Evolutionary conservation across 2,888 invertebrate species (phyloP).

Genomic region (Heteromyza rotundicornis): DNA sequence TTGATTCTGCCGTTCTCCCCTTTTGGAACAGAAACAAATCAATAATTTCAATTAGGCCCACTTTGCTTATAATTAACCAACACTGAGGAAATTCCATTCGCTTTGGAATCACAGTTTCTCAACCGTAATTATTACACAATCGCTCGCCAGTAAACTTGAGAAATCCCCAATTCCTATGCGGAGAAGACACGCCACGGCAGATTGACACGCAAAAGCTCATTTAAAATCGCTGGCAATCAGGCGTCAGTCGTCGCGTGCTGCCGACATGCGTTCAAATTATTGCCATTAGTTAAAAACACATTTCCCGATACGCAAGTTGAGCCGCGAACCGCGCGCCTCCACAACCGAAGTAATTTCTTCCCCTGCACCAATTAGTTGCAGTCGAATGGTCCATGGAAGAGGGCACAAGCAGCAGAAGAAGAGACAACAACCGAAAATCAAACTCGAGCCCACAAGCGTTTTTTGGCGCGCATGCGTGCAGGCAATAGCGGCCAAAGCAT

Average conservation of each 20-base stretch:
- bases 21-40: no score
- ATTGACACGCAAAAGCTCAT: conserved; percentile 54
- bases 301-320: conserved; percentile 41
- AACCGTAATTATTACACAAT: conserved; percentile 1
- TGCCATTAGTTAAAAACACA: conserved; percentile 40
- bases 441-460: no score
- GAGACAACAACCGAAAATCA: no score
- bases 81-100: no score
- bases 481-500: background rate
- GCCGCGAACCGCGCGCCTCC: conserved; percentile 25
- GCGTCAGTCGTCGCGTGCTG: conserved; percentile 46
- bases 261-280: conserved; percentile 29
- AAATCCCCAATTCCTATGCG: no score
- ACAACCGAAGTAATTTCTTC: background rate
- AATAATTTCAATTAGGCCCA: no score
- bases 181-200: conserved; percentile 51
- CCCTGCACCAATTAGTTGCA: background rate
- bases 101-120: background rate
- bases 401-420: background rate
- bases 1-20: no score
- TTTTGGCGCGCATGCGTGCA: conserved; percentile 9
- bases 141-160: background rate
- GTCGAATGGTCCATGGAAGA: no score
- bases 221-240: conserved; percentile 37
- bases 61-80: no score